These are phyloP conservation scores for Mythimna pallens DNA, from an alignment of 2,888 invertebrate genomes.

Conservation along the genomic window DNA sequence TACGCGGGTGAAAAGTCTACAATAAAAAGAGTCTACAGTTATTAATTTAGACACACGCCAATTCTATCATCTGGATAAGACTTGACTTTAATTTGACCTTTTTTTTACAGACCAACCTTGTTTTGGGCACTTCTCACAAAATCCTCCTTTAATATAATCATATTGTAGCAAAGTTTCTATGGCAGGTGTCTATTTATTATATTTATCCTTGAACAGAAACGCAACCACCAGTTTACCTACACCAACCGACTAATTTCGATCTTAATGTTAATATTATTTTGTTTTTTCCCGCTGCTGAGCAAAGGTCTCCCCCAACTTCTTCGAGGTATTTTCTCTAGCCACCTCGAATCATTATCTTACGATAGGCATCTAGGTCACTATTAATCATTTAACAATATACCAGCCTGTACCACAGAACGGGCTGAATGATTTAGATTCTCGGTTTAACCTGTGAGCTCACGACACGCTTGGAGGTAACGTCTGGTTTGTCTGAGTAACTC, in stretches of 20 bases:
- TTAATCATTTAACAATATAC: neutral
- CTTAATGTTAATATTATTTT: neutral
- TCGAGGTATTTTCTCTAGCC: no score
- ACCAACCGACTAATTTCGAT: neutral
- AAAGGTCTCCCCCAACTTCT: no score
- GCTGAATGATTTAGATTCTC: neutral
- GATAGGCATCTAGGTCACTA: no score
- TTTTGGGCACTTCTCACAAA: neutral
- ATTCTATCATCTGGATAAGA: no score
- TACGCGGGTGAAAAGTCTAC: no score
- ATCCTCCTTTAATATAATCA: neutral
- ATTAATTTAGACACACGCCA: no score
- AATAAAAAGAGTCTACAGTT: no score
- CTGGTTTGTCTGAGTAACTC: conserved; percentile 76
- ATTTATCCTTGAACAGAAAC: neutral
- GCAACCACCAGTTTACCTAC: neutral
- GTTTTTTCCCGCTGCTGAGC: no score
- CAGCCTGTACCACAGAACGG: neutral
- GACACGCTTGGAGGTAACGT: conserved; percentile 73
- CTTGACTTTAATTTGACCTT: no score
- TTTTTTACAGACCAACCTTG: neutral
- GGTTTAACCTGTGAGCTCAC: conserved; percentile 58
- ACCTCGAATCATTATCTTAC: no score
- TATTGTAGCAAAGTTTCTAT: no score
- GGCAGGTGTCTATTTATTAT: neutral